Evolutionary conservation across 2,113 vertebrate genomes (phyloP).

Genomic region (Illadopsis cleaveri): DNA sequence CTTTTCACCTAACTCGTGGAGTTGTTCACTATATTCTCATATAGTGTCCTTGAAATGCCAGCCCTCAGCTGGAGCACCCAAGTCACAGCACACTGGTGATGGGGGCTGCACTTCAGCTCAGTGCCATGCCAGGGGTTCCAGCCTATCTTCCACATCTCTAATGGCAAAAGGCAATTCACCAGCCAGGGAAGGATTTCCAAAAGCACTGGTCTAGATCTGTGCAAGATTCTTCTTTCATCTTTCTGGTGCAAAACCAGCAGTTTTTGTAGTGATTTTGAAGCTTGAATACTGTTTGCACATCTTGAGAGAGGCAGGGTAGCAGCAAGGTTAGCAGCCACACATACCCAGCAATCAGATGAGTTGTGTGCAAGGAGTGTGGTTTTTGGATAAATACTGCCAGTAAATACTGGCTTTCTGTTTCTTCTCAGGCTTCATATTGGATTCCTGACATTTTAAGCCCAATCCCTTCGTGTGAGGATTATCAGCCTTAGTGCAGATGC

Average conservation of each 20-base stretch:
- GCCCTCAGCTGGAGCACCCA: not conserved
- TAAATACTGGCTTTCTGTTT: not conserved
- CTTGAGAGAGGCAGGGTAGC: not conserved
- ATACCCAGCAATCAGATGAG: not conserved
- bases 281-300: not conserved
- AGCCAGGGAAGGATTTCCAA: not conserved
- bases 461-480: slow-evolving; percentile 22
- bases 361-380: not conserved
- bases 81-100: not conserved
- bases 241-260: not conserved
- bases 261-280: not conserved
- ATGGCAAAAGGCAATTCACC: not conserved
- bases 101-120: not conserved
- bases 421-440: not conserved
- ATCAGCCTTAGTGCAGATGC: not conserved
- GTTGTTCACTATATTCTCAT: not conserved
- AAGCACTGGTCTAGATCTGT: not conserved
- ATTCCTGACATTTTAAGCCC: slow-evolving; percentile 21
- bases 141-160: not conserved
- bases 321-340: not conserved
- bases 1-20: not conserved
- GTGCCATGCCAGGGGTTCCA: not conserved
- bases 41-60: not conserved
- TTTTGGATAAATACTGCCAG: not conserved
- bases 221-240: not conserved